Conservation (phyloP, 2,113 vertebrate species). For the Oceanodroma tethys region DNA sequence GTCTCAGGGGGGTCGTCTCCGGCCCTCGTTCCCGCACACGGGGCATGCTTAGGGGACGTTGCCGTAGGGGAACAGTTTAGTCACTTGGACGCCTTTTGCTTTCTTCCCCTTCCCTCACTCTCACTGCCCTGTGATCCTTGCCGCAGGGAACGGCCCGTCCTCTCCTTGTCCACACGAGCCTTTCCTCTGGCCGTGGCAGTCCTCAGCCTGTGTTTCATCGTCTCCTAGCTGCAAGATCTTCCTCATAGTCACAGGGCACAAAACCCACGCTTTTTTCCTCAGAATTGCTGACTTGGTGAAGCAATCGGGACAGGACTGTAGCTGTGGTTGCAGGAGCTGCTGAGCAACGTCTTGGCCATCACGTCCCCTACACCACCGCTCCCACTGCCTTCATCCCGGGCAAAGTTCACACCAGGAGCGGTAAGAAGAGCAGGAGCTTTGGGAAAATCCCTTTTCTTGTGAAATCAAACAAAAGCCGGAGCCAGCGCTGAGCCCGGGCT, state of each 20-base stretch:
- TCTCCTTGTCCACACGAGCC: not conserved
- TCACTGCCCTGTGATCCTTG: not conserved
- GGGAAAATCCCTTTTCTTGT: not conserved
- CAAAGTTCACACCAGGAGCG: fast-evolving
- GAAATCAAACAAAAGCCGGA: not conserved
- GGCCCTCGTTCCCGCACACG: fast-evolving
- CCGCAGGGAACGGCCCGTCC: fast-evolving
- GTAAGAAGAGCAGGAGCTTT: not conserved
- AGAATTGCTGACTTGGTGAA: not conserved
- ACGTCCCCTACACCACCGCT: not conserved
- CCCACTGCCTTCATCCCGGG: not conserved
- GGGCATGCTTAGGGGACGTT: not conserved
- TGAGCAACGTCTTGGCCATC: fast-evolving
- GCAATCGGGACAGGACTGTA: not conserved
- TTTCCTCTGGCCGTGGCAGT: not conserved
- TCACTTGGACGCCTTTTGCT: not conserved
- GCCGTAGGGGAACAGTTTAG: not conserved
- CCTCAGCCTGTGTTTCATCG: not conserved
- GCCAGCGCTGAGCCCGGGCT: fast-evolving
- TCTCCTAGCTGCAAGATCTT: not conserved
- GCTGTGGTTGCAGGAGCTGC: not conserved
- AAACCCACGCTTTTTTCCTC: not conserved
- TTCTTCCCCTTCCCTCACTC: not conserved
- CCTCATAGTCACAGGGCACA: constrained; percentile 20
- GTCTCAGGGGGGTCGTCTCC: not conserved